Conservation (phyloP, 2,113 vertebrate species). For the Myotis brandtii region DNA sequence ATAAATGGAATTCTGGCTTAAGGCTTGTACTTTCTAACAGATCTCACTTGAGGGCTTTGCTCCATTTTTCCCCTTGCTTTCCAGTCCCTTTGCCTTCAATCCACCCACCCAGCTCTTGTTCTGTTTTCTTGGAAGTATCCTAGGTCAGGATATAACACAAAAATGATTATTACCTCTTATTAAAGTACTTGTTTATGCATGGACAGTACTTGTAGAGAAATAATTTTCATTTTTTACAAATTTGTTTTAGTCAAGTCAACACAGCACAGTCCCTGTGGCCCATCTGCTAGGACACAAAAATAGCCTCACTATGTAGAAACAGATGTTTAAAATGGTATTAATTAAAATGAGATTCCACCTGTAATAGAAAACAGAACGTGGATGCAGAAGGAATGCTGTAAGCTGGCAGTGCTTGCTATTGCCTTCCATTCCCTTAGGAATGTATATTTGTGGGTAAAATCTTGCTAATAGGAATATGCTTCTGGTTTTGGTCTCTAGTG, state of each 20-base stretch:
- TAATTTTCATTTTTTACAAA: slow-evolving; percentile 59
- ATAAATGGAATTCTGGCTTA: slow-evolving; percentile 9
- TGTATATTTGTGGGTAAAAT: slow-evolving; percentile 52
- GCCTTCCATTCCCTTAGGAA: slow-evolving; percentile 51
- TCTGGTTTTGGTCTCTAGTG: slow-evolving; percentile 56
- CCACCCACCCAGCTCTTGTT: neutral
- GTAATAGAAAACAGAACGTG: slow-evolving; percentile 77
- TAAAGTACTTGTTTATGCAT: slow-evolving; percentile 52
- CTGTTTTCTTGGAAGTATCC: slow-evolving; percentile 37
- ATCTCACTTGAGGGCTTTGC: slow-evolving; percentile 32
- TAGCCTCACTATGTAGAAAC: slow-evolving; percentile 68
- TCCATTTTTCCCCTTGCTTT: slow-evolving; percentile 38
- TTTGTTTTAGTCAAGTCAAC: slow-evolving; percentile 69
- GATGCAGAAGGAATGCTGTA: slow-evolving; percentile 61
- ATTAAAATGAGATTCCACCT: slow-evolving; percentile 80
- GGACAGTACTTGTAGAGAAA: slow-evolving; percentile 53
- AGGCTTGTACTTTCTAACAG: slow-evolving; percentile 49
- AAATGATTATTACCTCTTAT: slow-evolving; percentile 50
- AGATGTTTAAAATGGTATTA: slow-evolving; percentile 78
- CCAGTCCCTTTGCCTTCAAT: neutral
- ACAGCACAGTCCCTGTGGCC: slow-evolving; percentile 65
- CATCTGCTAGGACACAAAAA: slow-evolving; percentile 69
- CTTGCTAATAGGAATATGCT: slow-evolving; percentile 44
- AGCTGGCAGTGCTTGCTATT: slow-evolving; percentile 14
- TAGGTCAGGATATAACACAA: neutral